Evolutionary conservation across 1,140 invertebrate genomes (phyloP).

Genomic region (Drosophila takahashii): DNA sequence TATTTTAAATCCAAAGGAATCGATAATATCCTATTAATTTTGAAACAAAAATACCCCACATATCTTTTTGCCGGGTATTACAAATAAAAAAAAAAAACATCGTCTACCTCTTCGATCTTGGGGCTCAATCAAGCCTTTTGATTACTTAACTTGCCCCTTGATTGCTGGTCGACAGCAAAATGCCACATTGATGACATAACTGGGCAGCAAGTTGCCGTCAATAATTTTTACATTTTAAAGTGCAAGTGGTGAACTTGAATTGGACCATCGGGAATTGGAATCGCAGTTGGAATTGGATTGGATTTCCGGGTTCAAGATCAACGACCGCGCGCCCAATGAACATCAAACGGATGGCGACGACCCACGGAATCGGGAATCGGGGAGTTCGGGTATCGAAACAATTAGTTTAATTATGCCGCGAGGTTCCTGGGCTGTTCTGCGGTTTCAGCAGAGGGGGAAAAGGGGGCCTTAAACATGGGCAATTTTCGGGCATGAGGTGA

Average conservation of each 20-base stretch:
- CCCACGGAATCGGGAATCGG: constrained; percentile 8
- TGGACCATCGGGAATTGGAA: constrained; percentile 69
- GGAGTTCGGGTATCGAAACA: constrained; percentile 46
- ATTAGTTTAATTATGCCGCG: constrained; percentile 80
- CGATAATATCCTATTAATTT: no score
- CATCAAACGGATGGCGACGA: constrained; percentile 59
- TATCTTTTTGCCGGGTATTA: no score
- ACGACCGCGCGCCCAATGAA: constrained; percentile 55
- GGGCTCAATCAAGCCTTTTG: constrained; percentile 63
- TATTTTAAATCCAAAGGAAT: no score
- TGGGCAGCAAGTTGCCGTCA: constrained; percentile 33
- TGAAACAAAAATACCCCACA: no score
- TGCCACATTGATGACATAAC: constrained; percentile 77
- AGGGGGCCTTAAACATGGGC: constrained; percentile 34
- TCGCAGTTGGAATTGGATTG: constrained; percentile 32
- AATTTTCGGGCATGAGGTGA: constrained; percentile 77
- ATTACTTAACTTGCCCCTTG: constrained; percentile 70
- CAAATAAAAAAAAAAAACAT: neutral
- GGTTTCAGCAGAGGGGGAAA: neutral
- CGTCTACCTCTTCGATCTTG: neutral
- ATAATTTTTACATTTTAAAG: constrained; percentile 75
- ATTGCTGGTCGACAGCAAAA: constrained; percentile 22
- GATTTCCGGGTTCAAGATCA: constrained; percentile 57
- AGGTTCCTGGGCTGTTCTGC: neutral
- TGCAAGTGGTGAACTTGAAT: constrained; percentile 79